Evolutionary conservation across 2,797 vertebrate genomes (phyloP), one percentile per base, ranked within the genome.

Genomic region (Falco novaeseelandiae): DNA sequence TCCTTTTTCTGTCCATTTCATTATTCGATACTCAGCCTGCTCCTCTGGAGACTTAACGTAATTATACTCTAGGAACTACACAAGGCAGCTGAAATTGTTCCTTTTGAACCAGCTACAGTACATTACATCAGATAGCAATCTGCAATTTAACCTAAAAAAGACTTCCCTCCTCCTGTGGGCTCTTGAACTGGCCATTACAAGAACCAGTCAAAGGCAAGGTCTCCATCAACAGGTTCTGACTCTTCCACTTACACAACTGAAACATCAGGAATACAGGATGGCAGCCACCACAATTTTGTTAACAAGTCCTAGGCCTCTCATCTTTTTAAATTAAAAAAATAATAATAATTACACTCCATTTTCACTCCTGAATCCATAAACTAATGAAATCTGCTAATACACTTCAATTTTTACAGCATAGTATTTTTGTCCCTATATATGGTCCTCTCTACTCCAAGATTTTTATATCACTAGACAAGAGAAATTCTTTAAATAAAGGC

Each of bases 401-500:
- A 16, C 21, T 51, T 13, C 34, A 25, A 1, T 15, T 83, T 77
- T 61, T 30, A 23, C 52, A 66, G 54, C 22, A 5, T 21, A 76
- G 62, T 30, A 78, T 61, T 74, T 91, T 38, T 62, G 8, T 22
- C 67, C 66, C 38, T 70, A 3, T 20, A 29, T 4, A 12, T 70
- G 91, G 52, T 51, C 55, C 40, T 58, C 57, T 72, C 48, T 21
- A 21, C 46, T 80, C 72, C 1, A 18, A 69, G 44, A 23, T 91
- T 83, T 38, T 72, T 32, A 46, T 70, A 38, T 93, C 91, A 79
- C 84, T 81, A 96, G 96, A 91, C 87, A 74, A 78, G 65, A 85
- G 84, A 70, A 93, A 66, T 82, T 91, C 91, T 96, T 88, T 95
- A 96, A 51, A 69, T 96, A 95, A 95, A 96, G 83, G 23, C 91